Conservation (phyloP, 2,888 invertebrate genomes). For the Drosophila melanocephala region DNA sequence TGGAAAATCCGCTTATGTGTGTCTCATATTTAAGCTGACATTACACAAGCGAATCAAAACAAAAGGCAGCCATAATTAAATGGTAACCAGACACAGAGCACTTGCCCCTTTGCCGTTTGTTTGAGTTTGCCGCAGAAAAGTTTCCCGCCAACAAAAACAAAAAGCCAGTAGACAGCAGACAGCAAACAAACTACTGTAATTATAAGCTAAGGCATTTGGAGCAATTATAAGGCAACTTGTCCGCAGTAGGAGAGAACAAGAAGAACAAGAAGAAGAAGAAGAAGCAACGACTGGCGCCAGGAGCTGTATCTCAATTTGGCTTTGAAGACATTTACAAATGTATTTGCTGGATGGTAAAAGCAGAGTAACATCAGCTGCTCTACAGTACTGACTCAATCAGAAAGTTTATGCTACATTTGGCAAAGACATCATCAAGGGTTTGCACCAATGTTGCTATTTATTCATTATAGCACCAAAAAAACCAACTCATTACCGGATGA, state of each 20-base stretch:
- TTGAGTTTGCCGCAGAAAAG: slow-evolving; percentile 38
- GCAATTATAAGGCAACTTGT: slow-evolving; percentile 57
- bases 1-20: slow-evolving; percentile 69
- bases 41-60: slow-evolving; percentile 74
- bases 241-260: background rate
- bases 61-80: slow-evolving; percentile 69
- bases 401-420: slow-evolving; percentile 60
- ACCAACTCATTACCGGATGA: slow-evolving; percentile 49
- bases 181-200: slow-evolving; percentile 73
- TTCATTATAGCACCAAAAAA: slow-evolving; percentile 49
- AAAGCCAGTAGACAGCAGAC: slow-evolving; percentile 56
- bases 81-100: slow-evolving; percentile 25
- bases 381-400: slow-evolving; percentile 41
- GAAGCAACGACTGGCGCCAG: background rate
- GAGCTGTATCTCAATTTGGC: slow-evolving; percentile 14
- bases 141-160: slow-evolving; percentile 31
- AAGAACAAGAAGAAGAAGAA: slow-evolving; percentile 10
- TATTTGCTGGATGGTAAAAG: slow-evolving; percentile 4
- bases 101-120: slow-evolving; percentile 26
- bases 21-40: slow-evolving; percentile 67
- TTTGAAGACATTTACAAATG: slow-evolving; percentile 62
- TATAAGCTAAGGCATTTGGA: slow-evolving; percentile 56
- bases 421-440: slow-evolving; percentile 40
- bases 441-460: slow-evolving; percentile 28
- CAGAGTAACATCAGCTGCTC: slow-evolving; percentile 22